phyloP scores from a whole-genome alignment of 1,140 invertebrate genomes.

The Rhagoletis zephyria region DNA sequence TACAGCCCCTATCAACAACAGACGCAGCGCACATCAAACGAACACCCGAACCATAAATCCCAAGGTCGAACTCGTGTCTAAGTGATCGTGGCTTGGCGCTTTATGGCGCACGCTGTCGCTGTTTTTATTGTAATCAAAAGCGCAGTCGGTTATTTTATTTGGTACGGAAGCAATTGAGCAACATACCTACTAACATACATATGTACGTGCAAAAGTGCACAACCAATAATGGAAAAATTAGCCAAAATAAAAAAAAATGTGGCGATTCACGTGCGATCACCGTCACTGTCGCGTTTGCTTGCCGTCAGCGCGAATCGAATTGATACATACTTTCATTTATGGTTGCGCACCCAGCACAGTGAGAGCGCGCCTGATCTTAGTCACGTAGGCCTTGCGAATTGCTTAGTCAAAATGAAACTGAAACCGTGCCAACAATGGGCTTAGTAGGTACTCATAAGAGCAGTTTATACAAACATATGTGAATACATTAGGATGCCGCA shows the following conservation, averaged over 20 bases:
- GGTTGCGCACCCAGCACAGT: not conserved
- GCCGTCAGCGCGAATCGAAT: not conserved
- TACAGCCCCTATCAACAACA: not conserved
- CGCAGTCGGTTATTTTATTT: not conserved
- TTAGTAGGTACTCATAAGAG: not conserved
- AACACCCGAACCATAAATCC: not conserved
- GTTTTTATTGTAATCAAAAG: not conserved
- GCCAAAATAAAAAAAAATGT: not conserved
- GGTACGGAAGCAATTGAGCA: not conserved
- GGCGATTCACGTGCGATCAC: not conserved
- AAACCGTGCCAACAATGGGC: constrained; percentile 10
- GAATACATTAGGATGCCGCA: too few relatives aligned
- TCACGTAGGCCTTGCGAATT: constrained; percentile 31
- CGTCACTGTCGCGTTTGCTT: not conserved
- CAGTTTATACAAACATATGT: not conserved
- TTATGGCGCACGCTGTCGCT: not conserved
- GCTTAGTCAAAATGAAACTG: constrained; percentile 30
- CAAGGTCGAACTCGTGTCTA: not conserved
- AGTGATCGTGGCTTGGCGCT: not conserved
- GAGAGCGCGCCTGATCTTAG: not conserved
- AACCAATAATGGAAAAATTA: not conserved
- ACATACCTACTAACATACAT: not conserved
- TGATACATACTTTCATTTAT: not conserved
- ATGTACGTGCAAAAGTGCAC: not conserved
- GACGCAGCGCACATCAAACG: not conserved